Base-by-base conservation (phyloP, 1,140 invertebrate species). In the Platorchestia sp. region DNA sequence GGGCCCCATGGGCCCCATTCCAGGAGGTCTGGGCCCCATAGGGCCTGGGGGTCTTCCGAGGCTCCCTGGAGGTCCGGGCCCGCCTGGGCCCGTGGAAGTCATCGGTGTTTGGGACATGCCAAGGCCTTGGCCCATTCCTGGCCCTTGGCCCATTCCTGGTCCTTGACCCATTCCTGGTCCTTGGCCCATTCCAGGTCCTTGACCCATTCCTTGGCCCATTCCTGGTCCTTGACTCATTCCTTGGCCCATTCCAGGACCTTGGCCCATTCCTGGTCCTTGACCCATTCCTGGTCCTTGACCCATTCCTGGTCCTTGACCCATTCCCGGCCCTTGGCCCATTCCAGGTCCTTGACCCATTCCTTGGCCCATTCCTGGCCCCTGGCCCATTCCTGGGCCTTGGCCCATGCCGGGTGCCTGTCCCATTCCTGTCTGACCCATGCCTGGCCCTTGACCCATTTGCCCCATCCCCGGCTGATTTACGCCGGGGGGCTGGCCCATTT, bases 1-100 rank as follows among this genome's bases (percentile, higher is more conserved):
- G 95, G 95, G 96, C 45, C 95, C 95, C 75, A 95, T 96, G 41
- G 95, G 96, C 40, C 90, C 96, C 53, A 91, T 95, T 47, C 95
- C 95, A 45, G 95, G 95, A 0, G 96, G 95, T 45, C 95, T 53
- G 51, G 90, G 47, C 19, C 96, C 96, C 95, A 95, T 96, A 10
- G 95, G 93, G 19, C 96, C 93, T 45, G 96, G 96, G 40, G 93
- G 93, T 95, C 96, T 45, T 27, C 96, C 96, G 41, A 95, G 87
- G 45, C 89, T 47, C 42, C 95, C 95, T 36, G 95, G 95, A 90
- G 95, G 95, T 0, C 93, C 95, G 40, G 95, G 95, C 40, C 86
- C 95, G 40, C 90, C 95, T 45, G 45, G 47, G 41, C 91, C 27
- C 53, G 87, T 87, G 95, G 47, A 87, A 41, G 95, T 93, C 91